Evolutionary conservation across 35 echinoderm and acorn worm genomes (phyloP).

Genomic region (Heliocidaris erythrogramma): DNA sequence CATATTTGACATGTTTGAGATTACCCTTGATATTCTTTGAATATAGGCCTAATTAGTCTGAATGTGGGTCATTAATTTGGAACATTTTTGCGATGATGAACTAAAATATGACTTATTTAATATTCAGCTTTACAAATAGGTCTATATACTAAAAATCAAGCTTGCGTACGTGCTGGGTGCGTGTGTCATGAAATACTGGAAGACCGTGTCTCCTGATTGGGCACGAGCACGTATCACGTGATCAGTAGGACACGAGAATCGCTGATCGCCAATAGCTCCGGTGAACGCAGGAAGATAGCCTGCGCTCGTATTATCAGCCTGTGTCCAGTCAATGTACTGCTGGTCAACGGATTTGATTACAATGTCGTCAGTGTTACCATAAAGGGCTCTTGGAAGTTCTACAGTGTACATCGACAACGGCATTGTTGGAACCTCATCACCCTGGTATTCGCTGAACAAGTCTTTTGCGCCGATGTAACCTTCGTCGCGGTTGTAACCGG

Average conservation of each 20-base stretch:
- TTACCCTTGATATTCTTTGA: too few species aligned
- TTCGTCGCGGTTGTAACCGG: conserved; percentile 78
- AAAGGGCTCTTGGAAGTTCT: neutral
- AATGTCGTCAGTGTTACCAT: conserved; percentile 25
- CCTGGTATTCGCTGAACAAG: neutral
- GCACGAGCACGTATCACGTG: conserved; percentile 57
- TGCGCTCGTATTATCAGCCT: conserved; percentile 57
- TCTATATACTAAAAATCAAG: neutral
- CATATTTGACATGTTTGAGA: too few species aligned
- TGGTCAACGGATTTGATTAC: conserved; percentile 51
- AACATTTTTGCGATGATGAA: too few species aligned
- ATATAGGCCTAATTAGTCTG: too few species aligned
- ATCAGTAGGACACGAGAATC: conserved; percentile 62
- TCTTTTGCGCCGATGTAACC: conserved; percentile 44
- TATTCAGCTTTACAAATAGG: too few species aligned
- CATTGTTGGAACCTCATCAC: conserved; percentile 1
- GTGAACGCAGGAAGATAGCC: conserved; percentile 63
- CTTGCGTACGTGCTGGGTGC: conserved; percentile 48
- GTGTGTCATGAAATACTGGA: conserved; percentile 69
- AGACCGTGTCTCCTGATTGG: conserved; percentile 55
- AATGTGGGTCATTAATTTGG: too few species aligned
- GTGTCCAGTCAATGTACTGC: conserved; percentile 76
- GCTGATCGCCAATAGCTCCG: conserved; percentile 51
- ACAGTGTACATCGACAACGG: neutral
- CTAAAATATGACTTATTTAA: too few species aligned